phyloP scores from a whole-genome alignment of 2,797 vertebrate species.

The Ciconia nigra region DNA sequence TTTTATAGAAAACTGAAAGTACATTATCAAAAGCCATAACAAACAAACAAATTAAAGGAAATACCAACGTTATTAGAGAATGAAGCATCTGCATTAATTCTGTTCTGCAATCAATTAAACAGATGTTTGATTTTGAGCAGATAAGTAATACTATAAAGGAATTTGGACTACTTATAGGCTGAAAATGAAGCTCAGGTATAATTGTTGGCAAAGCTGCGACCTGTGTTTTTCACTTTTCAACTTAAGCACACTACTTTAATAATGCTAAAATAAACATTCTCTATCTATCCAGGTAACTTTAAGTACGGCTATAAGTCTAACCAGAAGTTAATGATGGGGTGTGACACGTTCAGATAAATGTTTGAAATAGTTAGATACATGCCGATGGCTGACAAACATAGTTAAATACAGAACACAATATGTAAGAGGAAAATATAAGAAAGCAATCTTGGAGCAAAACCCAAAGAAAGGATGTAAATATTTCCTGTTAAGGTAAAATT shows the following conservation, averaged over 20 bases:
- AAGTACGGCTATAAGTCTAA: neutral
- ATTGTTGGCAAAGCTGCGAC: neutral
- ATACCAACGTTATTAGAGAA: neutral
- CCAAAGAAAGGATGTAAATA: neutral
- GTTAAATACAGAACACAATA: neutral
- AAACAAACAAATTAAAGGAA: neutral
- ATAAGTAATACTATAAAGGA: neutral
- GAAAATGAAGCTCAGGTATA: neutral
- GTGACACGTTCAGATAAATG: neutral
- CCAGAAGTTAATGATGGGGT: neutral
- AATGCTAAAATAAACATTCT: neutral
- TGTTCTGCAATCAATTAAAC: neutral
- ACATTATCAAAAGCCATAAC: neutral
- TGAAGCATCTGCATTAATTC: neutral
- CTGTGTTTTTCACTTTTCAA: neutral
- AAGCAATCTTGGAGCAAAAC: neutral
- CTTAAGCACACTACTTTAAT: neutral
- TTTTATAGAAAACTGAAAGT: neutral
- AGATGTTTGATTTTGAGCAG: neutral
- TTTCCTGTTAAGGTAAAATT: neutral
- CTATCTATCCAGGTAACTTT: neutral
- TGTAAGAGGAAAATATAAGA: neutral
- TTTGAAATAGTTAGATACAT: neutral
- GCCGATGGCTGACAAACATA: neutral
- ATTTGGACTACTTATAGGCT: neutral